These are phyloP conservation scores for Leucozona laternaria DNA, from an alignment of 2,888 invertebrate genomes.

Conservation along the genomic window DNA sequence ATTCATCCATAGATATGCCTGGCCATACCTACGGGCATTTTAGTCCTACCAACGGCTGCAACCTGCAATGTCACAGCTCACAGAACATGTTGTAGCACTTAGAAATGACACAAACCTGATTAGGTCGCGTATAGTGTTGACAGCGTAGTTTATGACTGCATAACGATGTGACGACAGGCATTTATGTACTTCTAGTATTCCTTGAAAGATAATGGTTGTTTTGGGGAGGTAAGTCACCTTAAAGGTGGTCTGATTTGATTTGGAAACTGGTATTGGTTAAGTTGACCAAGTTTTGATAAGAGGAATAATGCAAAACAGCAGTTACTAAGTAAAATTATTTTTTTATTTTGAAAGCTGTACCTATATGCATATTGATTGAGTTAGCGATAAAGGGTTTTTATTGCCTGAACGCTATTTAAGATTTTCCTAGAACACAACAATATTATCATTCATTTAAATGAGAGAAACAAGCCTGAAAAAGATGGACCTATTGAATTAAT, in stretches of 20 bases:
- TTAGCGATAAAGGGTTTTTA: no score
- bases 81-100: conserved; percentile 63
- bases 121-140: conserved; percentile 58
- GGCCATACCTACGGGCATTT: conserved; percentile 4
- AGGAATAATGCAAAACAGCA: not conserved
- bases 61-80: conserved; percentile 48
- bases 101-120: conserved; percentile 70
- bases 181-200: conserved; percentile 44
- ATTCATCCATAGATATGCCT: not conserved
- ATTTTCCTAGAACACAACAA: no score
- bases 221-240: conserved; percentile 9
- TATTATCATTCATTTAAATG: no score
- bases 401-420: no score
- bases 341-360: no score
- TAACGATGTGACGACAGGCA: conserved; percentile 55
- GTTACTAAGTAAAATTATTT: no score
- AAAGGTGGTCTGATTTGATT: not conserved
- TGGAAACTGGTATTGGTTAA: not conserved
- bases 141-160: conserved; percentile 54
- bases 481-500: no score
- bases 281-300: not conserved
- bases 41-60: conserved; percentile 30
- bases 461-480: no score
- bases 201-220: conserved; percentile 20
- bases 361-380: no score